Conservation (phyloP, 2,797 vertebrate genomes). For the Heteromormyrus szaboi region DNA sequence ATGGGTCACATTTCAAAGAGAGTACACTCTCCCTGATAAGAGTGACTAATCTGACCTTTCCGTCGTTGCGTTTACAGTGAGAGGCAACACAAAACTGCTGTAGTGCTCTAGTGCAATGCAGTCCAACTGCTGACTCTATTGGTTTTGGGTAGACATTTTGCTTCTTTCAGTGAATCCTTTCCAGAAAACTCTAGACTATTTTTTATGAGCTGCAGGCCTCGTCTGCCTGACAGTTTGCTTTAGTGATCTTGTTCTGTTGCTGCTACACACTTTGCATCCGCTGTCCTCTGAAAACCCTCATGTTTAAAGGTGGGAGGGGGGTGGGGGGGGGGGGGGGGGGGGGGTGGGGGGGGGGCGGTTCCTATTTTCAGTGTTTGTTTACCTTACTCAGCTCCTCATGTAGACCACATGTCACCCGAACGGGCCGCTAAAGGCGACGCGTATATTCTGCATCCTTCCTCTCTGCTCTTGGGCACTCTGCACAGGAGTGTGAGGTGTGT, state of each 20-base stretch:
- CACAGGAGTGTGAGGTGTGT: neutral
- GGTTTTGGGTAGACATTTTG: neutral
- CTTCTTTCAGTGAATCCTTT: neutral
- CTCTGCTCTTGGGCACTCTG: neutral
- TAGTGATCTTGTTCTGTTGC: neutral
- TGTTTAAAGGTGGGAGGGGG: neutral
- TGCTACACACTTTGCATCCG: neutral
- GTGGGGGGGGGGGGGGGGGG: too few species aligned
- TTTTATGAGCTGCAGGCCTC: neutral
- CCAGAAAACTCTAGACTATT: neutral
- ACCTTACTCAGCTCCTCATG: neutral
- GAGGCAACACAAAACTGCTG: neutral
- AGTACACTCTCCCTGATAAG: neutral
- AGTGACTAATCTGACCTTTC: neutral
- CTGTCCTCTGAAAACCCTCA: neutral
- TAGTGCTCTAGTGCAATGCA: neutral
- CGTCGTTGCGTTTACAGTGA: neutral
- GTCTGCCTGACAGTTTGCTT: neutral
- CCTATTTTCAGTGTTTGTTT: constrained; percentile 1
- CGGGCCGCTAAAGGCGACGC: neutral
- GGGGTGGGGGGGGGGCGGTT: neutral
- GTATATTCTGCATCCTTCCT: neutral
- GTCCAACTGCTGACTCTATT: neutral
- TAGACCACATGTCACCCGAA: neutral
- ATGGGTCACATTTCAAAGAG: neutral